Evolutionary conservation across 2,797 vertebrate genomes (phyloP).

Genomic region (Poeciliopsis infans): DNA sequence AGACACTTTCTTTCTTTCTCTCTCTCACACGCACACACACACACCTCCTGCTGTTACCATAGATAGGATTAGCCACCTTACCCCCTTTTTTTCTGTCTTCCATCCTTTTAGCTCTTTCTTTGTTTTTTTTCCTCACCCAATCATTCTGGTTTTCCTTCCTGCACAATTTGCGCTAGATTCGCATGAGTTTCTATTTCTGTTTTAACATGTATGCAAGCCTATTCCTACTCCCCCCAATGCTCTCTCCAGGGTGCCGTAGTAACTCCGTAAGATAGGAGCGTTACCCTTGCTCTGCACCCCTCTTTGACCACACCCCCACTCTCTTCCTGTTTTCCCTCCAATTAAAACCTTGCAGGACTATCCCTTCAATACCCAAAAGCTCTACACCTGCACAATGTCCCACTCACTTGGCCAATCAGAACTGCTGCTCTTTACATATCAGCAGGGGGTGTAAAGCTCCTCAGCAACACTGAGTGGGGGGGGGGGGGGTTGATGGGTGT

Average conservation of each 20-base stretch:
- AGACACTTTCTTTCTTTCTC: background rate
- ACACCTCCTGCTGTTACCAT: constrained; percentile 50
- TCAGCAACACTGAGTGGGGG: constrained; percentile 70
- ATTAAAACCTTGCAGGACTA: constrained; percentile 26
- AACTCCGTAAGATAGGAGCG: constrained; percentile 69
- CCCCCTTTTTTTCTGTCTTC: constrained; percentile 27
- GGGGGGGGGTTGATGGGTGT: background rate
- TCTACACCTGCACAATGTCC: constrained; percentile 51
- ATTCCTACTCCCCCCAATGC: constrained; percentile 23
- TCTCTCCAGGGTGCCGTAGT: constrained; percentile 67
- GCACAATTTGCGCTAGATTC: constrained; percentile 46
- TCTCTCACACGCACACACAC: constrained; percentile 8
- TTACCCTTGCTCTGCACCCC: constrained; percentile 53
- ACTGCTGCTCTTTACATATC: constrained; percentile 42
- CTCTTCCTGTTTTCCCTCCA: constrained; percentile 61
- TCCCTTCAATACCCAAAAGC: constrained; percentile 57
- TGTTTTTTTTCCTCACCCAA: constrained; percentile 44
- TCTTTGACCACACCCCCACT: constrained; percentile 54
- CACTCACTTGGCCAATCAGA: constrained; percentile 66
- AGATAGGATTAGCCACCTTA: constrained; percentile 58
- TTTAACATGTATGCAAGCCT: constrained; percentile 34
- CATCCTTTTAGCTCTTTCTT: constrained; percentile 43
- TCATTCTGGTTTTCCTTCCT: constrained; percentile 45
- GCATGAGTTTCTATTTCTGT: constrained; percentile 30
- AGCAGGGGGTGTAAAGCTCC: constrained; percentile 72